phyloP scores from a whole-genome alignment of 2,888 invertebrate genomes.

The Philopedon plagiatum region DNA sequence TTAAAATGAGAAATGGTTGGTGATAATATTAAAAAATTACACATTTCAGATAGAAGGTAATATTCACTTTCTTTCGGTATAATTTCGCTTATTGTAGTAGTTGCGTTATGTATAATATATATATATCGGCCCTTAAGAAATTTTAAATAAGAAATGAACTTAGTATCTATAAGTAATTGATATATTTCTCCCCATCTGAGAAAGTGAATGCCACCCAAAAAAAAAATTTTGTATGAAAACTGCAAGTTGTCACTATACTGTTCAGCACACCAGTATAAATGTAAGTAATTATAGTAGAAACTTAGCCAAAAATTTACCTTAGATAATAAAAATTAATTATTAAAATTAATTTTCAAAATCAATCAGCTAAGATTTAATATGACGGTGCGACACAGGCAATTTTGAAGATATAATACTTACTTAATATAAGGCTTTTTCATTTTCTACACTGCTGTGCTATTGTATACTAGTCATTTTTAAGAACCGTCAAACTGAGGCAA shows the following conservation, averaged over 20 bases:
- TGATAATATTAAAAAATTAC: conserved; percentile 24
- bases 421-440: conserved; percentile 8
- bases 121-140: not conserved
- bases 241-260: conserved; percentile 40
- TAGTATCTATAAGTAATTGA: not conserved
- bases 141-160: not conserved
- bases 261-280: conserved; percentile 57
- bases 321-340: conserved; percentile 32
- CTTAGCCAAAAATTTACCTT: conserved; percentile 54
- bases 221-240: conserved; percentile 45
- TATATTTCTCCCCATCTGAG: not conserved
- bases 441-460: not conserved
- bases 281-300: conserved; percentile 53
- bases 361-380: conserved; percentile 19
- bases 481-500: not conserved
- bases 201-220: conserved; percentile 7
- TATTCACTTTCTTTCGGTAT: conserved; percentile 4
- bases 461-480: conserved; percentile 4
- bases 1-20: too few species aligned
- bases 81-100: not conserved
- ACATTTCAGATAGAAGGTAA: not conserved
- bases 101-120: not conserved
- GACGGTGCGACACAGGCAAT: conserved; percentile 5
- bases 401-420: conserved; percentile 11
- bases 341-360: conserved; percentile 27